Conservation (phyloP, 2,113 vertebrate genomes). For the Hassar affinis region DNA sequence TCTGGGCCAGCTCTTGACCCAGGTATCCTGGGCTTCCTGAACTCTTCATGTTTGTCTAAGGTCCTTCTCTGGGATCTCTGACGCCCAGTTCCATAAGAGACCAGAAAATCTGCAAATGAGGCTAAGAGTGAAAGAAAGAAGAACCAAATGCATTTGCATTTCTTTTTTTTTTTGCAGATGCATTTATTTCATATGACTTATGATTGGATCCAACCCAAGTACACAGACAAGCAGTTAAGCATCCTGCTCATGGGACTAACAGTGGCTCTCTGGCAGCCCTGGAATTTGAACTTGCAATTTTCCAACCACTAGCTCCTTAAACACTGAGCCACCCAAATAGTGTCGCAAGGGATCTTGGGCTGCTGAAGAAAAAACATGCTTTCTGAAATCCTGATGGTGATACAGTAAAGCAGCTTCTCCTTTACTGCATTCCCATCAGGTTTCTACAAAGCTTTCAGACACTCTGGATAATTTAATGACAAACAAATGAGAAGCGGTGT, state of each 20-base stretch:
- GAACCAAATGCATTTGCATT: neutral
- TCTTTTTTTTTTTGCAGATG: neutral
- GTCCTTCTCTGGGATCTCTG: neutral
- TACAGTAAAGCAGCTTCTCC: neutral
- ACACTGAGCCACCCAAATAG: slow-evolving; percentile 9
- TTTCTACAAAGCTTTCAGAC: neutral
- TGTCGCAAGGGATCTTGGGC: neutral
- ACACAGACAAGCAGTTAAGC: slow-evolving; percentile 2
- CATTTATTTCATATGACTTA: neutral
- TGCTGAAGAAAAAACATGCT: neutral
- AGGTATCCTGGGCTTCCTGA: neutral
- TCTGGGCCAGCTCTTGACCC: neutral
- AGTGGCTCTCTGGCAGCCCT: slow-evolving; percentile 7
- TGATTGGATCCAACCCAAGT: neutral
- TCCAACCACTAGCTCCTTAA: neutral
- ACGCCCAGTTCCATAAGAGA: slow-evolving; percentile 32
- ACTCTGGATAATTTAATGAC: neutral
- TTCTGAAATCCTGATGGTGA: neutral
- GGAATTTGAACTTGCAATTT: slow-evolving; percentile 13
- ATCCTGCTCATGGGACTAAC: neutral
- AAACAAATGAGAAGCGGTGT: neutral
- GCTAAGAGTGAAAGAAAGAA: slow-evolving; percentile 1
- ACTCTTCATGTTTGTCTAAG: neutral
- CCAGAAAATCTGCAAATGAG: slow-evolving; percentile 28
- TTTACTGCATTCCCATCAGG: neutral